Conservation (phyloP, 30 jellyfish, hydroid and myxozoan species). For the Aurelia aurita region DNA sequence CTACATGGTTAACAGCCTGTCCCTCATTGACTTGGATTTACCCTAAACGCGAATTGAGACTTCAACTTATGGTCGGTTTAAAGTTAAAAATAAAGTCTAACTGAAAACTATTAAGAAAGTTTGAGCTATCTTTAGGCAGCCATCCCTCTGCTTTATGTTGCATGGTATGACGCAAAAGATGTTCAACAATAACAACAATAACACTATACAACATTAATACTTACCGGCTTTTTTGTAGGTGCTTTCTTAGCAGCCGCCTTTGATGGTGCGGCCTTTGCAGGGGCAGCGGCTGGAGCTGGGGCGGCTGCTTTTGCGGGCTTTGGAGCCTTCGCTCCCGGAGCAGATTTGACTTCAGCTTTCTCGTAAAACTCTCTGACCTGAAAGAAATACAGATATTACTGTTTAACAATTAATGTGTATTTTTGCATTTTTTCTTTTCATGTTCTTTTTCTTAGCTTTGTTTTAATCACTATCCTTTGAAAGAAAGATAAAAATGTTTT, state of each 20-base stretch:
- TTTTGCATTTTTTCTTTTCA: no score
- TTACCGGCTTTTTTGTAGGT: slow-evolving; percentile 38
- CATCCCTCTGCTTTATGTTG: background rate
- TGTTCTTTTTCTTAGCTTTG: no score
- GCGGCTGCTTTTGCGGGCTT: slow-evolving; percentile 47
- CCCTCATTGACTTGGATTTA: no score
- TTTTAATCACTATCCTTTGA: no score
- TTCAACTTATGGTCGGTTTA: no score
- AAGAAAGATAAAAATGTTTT: no score
- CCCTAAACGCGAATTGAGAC: no score
- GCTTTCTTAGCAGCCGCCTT: slow-evolving; percentile 29
- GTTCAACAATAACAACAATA: no score
- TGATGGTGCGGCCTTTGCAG: slow-evolving; percentile 46
- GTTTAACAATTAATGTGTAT: background rate
- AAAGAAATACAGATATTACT: background rate
- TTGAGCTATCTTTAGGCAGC: background rate
- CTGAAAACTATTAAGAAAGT: no score
- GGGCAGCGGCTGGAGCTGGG: slow-evolving; percentile 71
- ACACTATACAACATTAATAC: background rate
- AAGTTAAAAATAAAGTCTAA: no score
- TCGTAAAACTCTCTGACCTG: slow-evolving; percentile 90
- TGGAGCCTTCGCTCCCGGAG: slow-evolving; percentile 75
- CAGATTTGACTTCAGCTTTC: slow-evolving; percentile 74
- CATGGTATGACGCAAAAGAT: no score
- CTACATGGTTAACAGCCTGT: no score